Evolutionary conservation across 2,888 invertebrate genomes (phyloP).

Genomic region (Stegophylla sp.): DNA sequence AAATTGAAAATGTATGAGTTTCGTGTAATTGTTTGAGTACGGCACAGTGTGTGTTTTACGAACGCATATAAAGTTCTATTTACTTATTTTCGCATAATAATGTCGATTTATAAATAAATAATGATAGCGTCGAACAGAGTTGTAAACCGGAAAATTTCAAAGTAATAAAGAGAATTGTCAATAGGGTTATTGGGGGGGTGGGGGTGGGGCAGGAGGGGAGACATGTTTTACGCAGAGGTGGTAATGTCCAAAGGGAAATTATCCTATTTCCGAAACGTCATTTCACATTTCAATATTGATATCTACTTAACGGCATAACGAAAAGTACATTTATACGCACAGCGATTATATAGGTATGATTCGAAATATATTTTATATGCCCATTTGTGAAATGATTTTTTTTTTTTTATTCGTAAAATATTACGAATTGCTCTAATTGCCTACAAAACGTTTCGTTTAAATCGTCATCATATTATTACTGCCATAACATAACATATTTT

Average conservation of each 20-base stretch:
- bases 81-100: not conserved
- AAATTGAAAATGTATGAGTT: too few species aligned
- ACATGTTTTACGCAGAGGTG: not conserved
- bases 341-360: not conserved
- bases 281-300: constrained; percentile 43
- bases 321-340: not conserved
- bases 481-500: too few species aligned
- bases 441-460: too few species aligned
- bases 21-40: too few species aligned
- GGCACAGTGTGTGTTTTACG: too few species aligned
- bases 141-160: constrained; percentile 7
- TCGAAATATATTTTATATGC: too few species aligned
- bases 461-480: too few species aligned
- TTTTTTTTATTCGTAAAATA: too few species aligned
- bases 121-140: not conserved
- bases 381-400: not conserved
- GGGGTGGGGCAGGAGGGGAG: not conserved
- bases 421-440: too few species aligned
- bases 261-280: constrained; percentile 51
- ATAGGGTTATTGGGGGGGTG: not conserved
- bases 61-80: too few species aligned
- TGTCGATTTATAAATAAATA: constrained; percentile 11
- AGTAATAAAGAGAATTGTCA: not conserved
- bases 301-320: constrained; percentile 3
- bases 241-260: constrained; percentile 42